Conservation (phyloP, 2,797 vertebrate genomes). For the Poecilia velifera region DNA sequence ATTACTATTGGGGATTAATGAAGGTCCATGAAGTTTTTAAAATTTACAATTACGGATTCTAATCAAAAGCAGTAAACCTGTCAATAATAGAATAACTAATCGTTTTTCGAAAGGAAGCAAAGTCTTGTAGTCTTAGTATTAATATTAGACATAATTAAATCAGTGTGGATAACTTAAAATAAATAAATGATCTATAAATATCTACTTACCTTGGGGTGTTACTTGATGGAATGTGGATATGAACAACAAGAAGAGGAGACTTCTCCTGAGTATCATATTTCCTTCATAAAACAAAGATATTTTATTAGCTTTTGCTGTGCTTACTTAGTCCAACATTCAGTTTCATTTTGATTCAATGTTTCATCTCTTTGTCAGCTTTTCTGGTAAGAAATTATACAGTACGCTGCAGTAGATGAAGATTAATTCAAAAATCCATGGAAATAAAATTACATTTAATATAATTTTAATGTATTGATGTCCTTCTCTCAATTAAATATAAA, state of each 20-base stretch:
- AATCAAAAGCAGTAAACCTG: not conserved
- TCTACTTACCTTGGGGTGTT: conserved; percentile 83
- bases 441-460: not conserved
- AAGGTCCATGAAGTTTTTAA: not conserved
- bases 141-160: not conserved
- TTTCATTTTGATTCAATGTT: not conserved
- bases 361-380: not conserved
- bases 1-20: not conserved
- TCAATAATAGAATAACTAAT: not conserved
- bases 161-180: not conserved
- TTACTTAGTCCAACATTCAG: not conserved
- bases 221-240: conserved; percentile 81
- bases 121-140: not conserved
- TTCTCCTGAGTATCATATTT: conserved; percentile 83
- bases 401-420: not conserved
- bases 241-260: conserved; percentile 82
- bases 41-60: not conserved
- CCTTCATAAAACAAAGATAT: conserved; percentile 74
- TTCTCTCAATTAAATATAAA: not conserved
- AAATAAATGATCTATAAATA: not conserved
- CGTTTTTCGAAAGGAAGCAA: not conserved
- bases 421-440: not conserved
- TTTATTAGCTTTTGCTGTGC: conserved; percentile 18
- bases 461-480: not conserved
- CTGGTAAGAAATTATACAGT: not conserved